Evolutionary conservation across 2,888 invertebrate species (phyloP).

Genomic region (Copidosoma aretas): DNA sequence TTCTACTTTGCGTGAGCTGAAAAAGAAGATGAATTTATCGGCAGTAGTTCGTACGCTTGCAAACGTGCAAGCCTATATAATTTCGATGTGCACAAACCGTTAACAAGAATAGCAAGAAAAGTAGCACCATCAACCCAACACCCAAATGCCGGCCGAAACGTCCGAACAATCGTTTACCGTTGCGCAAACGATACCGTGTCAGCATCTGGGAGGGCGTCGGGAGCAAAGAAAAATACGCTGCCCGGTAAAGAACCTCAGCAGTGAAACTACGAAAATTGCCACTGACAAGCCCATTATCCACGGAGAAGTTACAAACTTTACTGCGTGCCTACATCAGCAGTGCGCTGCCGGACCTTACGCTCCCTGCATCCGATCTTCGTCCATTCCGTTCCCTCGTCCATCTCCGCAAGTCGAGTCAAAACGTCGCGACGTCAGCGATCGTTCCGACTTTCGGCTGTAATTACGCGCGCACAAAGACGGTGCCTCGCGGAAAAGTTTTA

Average conservation of each 20-base stretch:
- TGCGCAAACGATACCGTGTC: conserved; percentile 4
- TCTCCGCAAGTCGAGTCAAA: too few relatives aligned
- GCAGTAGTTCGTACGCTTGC: too few relatives aligned
- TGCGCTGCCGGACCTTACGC: neutral
- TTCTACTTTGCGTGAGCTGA: too few relatives aligned
- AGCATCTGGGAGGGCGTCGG: neutral
- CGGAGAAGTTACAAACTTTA: conserved; percentile 23
- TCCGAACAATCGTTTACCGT: neutral
- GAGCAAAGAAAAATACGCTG: neutral
- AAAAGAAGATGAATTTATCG: too few relatives aligned
- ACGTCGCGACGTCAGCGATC: neutral
- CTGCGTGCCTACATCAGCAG: neutral
- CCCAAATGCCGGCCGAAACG: too few relatives aligned
- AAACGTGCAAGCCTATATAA: too few relatives aligned
- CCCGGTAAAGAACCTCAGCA: neutral
- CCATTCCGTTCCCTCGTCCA: neutral
- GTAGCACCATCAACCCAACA: too few relatives aligned
- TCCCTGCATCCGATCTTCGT: too few relatives aligned
- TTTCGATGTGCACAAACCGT: too few relatives aligned
- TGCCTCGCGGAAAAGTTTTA: neutral
- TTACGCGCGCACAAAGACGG: neutral
- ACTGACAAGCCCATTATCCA: conserved; percentile 21
- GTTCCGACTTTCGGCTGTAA: neutral
- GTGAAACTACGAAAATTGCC: conserved; percentile 11
- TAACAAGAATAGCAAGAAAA: neutral